Evolutionary conservation across 2,113 vertebrate species (phyloP).

Genomic region (Rhineura floridana): DNA sequence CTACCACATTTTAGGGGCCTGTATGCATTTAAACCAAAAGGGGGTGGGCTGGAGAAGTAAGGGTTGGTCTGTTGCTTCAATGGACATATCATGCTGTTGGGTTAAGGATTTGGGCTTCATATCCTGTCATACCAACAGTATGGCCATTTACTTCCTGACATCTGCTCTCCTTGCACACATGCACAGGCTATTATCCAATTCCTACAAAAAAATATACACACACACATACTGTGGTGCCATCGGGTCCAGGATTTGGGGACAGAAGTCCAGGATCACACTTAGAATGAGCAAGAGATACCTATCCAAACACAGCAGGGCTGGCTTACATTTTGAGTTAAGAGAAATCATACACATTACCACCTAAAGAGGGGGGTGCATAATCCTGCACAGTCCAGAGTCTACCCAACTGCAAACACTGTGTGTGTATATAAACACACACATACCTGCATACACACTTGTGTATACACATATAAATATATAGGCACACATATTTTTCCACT

Average conservation of each 20-base stretch:
- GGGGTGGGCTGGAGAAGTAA: not conserved
- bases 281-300: not conserved
- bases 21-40: not conserved
- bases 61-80: not conserved
- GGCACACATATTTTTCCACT: conserved; percentile 66
- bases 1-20: not conserved
- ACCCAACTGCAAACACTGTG: not conserved
- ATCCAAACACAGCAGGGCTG: not conserved
- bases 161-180: not conserved
- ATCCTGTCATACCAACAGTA: not conserved
- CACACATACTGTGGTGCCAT: not conserved
- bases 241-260: not conserved
- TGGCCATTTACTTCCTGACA: not conserved
- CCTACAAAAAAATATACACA: conserved; percentile 56
- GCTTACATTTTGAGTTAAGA: not conserved
- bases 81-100: not conserved
- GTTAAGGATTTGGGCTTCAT: not conserved
- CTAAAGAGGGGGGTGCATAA: not conserved
- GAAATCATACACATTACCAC: not conserved
- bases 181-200: conserved; percentile 64
- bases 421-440: conserved; percentile 42
- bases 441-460: conserved; percentile 66
- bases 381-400: not conserved
- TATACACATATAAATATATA: conserved; percentile 55
- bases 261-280: not conserved